Evolutionary conservation across 2,113 vertebrate species (phyloP).

Genomic region (Holacanthus passer): DNA sequence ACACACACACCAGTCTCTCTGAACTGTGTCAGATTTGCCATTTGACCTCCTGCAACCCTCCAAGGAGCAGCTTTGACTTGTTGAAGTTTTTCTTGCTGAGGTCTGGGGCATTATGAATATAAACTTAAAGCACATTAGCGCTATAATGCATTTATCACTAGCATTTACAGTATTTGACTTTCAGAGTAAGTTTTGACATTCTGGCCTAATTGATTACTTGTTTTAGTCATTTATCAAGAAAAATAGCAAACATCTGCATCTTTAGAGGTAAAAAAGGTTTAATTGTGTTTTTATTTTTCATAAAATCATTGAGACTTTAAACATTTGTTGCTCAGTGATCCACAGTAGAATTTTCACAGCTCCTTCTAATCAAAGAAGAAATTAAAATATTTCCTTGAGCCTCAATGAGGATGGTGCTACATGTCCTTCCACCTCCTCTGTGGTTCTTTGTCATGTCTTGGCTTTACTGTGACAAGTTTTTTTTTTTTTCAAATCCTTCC

Average conservation of each 20-base stretch:
- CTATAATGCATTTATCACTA: not conserved
- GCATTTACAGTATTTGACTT: not conserved
- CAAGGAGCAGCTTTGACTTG: constrained; percentile 4
- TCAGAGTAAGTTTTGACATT: not conserved
- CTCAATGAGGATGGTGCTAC: not conserved
- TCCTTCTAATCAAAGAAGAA: not conserved
- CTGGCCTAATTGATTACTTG: not conserved
- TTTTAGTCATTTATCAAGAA: not conserved
- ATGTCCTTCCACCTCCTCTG: not conserved
- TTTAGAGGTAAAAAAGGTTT: not conserved
- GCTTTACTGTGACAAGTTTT: not conserved
- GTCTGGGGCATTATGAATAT: not conserved
- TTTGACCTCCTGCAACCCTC: constrained; percentile 42
- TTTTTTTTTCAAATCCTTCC: not conserved
- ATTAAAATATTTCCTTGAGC: not conserved
- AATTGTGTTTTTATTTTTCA: not conserved
- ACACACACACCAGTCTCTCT: constrained; percentile 3
- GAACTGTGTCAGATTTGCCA: constrained; percentile 34
- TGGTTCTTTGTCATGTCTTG: not conserved
- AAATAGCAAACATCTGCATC: not conserved
- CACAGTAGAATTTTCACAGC: not conserved
- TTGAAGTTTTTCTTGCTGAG: constrained; percentile 5
- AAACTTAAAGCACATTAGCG: not conserved
- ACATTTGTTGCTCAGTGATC: not conserved
- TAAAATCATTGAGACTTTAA: not conserved